A percentile compares a stretch with the other conserved stretches of the same genome.
Conservation (phyloP, 2,888 invertebrate genomes). For the Chrysotoxum bicinctum region DNA sequence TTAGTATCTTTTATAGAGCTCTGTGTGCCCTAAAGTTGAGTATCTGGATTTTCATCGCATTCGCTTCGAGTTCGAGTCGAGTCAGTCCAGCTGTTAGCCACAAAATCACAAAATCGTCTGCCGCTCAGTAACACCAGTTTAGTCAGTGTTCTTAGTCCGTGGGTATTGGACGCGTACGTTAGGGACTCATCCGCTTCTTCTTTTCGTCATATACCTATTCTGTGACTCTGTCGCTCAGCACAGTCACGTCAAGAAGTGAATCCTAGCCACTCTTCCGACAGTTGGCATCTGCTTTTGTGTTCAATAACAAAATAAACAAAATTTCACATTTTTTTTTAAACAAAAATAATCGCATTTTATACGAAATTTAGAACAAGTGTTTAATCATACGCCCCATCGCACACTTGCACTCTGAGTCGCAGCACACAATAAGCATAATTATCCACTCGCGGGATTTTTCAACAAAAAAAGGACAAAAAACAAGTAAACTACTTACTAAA, state of each 20-base stretch:
- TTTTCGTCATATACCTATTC: conserved; percentile 3
- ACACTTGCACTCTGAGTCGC: not conserved
- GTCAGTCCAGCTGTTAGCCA: conserved; percentile 47
- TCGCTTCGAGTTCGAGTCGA: conserved; percentile 26
- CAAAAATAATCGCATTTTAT: not conserved
- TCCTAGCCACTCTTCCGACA: conserved; percentile 12
- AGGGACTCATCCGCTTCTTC: conserved; percentile 39
- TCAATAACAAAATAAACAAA: not conserved
- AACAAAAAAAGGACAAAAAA: conserved; percentile 26
- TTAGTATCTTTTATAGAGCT: conserved; percentile 21
- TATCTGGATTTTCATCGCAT: conserved; percentile 63
- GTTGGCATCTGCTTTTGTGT: conserved; percentile 32
- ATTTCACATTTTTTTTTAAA: not conserved
- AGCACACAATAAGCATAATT: conserved; percentile 59
- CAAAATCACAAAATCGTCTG: conserved; percentile 57
- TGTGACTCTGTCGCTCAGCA: not conserved
- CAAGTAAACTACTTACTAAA: not conserved
- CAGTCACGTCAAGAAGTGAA: not conserved
- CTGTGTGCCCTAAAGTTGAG: conserved; percentile 45
- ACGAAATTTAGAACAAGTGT: conserved; percentile 32
- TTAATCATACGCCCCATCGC: conserved; percentile 41
- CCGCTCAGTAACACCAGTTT: conserved; percentile 73
- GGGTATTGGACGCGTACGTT: conserved; percentile 76
- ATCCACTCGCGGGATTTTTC: conserved; percentile 35
- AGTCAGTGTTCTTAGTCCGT: conserved; percentile 80